Conservation (phyloP, 2,888 invertebrate species). For the Agrochola litura region DNA sequence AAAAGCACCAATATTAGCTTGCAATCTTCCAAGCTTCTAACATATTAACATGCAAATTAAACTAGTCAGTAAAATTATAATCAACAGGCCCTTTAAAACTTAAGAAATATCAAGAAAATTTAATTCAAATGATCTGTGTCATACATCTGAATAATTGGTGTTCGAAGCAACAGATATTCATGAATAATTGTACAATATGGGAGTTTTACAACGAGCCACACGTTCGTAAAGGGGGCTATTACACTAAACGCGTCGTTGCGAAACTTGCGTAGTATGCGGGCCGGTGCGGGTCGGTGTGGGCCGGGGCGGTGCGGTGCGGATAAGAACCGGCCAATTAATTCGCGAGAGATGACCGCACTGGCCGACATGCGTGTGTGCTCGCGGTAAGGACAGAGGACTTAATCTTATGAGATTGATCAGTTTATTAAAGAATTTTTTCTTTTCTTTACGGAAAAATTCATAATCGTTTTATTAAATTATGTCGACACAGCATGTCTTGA, state of each 20-base stretch:
- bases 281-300: conserved; percentile 11
- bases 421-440: background rate
- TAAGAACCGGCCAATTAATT: conserved; percentile 72
- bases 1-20: background rate
- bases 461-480: background rate
- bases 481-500: background rate
- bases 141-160: conserved; percentile 21
- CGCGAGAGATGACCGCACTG: conserved; percentile 70
- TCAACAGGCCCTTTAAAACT: conserved; percentile 18
- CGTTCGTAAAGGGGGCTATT: conserved; percentile 53
- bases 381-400: conserved; percentile 13
- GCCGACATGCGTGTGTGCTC: conserved; percentile 26
- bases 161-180: conserved; percentile 38
- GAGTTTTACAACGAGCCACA: conserved; percentile 40
- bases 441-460: background rate
- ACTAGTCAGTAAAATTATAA: conserved; percentile 1
- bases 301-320: conserved; percentile 39
- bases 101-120: conserved; percentile 12
- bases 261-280: conserved; percentile 73
- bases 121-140: conserved; percentile 31
- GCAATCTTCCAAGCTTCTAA: background rate
- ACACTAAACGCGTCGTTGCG: conserved; percentile 65
- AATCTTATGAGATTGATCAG: background rate
- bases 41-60: background rate
- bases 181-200: conserved; percentile 53